A percentile compares a stretch with the other conserved stretches of the same genome.
phyloP scores from a whole-genome alignment of 2,888 invertebrate genomes.

The Mechanitis messenoides region DNA sequence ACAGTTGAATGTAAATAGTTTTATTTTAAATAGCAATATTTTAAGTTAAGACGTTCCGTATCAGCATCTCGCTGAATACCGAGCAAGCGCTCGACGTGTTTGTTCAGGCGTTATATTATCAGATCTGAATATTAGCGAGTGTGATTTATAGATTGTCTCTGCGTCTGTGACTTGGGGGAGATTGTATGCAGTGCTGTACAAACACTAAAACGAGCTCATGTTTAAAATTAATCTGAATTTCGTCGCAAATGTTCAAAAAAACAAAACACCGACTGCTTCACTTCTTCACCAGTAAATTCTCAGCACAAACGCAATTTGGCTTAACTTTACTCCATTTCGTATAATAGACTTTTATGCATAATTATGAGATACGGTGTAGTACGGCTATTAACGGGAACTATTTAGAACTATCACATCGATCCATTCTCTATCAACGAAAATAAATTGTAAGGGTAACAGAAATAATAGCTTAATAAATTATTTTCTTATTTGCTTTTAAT shows the following conservation, averaged over 20 bases:
- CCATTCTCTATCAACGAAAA: no score
- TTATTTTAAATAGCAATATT: background rate
- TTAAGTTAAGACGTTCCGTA: background rate
- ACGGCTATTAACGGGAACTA: slow-evolving; percentile 41
- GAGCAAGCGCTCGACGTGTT: slow-evolving; percentile 9
- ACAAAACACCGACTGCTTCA: background rate
- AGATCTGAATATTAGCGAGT: slow-evolving; percentile 13
- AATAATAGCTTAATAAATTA: no score
- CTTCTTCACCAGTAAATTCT: slow-evolving; percentile 5
- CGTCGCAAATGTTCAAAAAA: slow-evolving; percentile 1
- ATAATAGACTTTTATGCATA: slow-evolving; percentile 19
- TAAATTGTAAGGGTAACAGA: no score
- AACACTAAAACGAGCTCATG: no score
- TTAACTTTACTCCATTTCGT: slow-evolving; percentile 10
- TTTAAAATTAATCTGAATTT: background rate
- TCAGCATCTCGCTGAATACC: slow-evolving; percentile 1
- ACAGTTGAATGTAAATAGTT: background rate
- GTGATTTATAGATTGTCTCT: slow-evolving; percentile 9
- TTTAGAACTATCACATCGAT: slow-evolving; percentile 9
- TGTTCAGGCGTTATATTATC: slow-evolving; percentile 17
- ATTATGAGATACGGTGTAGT: slow-evolving; percentile 26
- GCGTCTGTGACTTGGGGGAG: background rate
- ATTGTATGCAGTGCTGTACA: background rate
- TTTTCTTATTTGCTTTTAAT: no score
- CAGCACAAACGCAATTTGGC: slow-evolving; percentile 4